A percentile compares a stretch with the other conserved stretches of the same genome.
Conservation (phyloP, 2,797 vertebrate genomes). For the Orientallactaga sibirica region DNA sequence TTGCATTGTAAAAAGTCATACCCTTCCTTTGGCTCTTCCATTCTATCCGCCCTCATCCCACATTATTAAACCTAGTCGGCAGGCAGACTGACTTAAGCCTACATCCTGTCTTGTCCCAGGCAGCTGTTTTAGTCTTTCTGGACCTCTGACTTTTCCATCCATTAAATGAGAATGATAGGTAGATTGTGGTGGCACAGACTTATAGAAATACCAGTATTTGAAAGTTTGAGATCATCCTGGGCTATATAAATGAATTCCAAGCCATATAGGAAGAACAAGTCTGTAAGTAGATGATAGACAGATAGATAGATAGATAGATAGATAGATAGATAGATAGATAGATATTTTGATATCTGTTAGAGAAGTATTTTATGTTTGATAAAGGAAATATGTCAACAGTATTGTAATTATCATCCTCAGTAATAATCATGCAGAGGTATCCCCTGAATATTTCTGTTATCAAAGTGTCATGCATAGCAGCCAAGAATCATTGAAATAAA, state of each 20-base stretch:
- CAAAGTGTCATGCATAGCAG: conserved; percentile 37
- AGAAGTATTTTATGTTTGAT: conserved; percentile 46
- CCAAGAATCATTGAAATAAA: conserved; percentile 50
- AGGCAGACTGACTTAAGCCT: not conserved
- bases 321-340: too few relatives aligned
- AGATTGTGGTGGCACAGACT: not conserved
- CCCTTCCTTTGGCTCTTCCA: too few relatives aligned
- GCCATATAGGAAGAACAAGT: not conserved
- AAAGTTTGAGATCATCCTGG: not conserved
- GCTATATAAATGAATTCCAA: not conserved
- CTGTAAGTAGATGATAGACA: not conserved
- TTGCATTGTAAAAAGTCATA: too few relatives aligned
- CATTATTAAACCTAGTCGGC: not conserved
- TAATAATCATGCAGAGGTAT: not conserved
- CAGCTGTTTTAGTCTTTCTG: conserved; percentile 41
- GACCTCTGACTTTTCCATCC: conserved; percentile 32
- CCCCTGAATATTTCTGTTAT: not conserved
- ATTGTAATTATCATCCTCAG: not conserved
- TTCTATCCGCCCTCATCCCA: not conserved
- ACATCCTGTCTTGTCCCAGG: not conserved
- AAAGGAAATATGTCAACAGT: conserved; percentile 18
- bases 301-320: too few relatives aligned
- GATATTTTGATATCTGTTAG: not conserved
- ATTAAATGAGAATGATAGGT: conserved; percentile 23
- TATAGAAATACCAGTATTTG: not conserved